Percentiles rank a stretch among this genome's conserved stretches.
Evolutionary conservation across 2,888 invertebrate genomes (phyloP).

Genomic region (Cephonodes hylas): DNA sequence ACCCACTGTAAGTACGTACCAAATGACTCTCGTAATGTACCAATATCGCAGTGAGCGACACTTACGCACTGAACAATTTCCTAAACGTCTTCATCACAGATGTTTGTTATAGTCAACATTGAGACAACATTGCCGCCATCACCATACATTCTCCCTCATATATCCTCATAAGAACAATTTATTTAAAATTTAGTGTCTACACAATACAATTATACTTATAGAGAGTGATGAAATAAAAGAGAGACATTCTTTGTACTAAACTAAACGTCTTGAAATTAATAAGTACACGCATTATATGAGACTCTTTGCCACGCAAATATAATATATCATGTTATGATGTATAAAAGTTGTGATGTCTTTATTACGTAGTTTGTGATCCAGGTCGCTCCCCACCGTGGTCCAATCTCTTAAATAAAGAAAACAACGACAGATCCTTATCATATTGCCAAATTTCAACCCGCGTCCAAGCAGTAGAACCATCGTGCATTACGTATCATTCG

Average conservation of each 20-base stretch:
- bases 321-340: conserved; percentile 42
- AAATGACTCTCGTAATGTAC: conserved; percentile 38
- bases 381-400: conserved; percentile 29
- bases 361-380: conserved; percentile 59
- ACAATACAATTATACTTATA: conserved; percentile 59
- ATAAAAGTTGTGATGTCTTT: conserved; percentile 70
- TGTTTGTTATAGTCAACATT: conserved; percentile 65
- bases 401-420: not conserved
- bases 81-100: conserved; percentile 77
- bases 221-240: conserved; percentile 78
- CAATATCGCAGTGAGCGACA: conserved; percentile 43
- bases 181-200: conserved; percentile 61
- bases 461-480: not conserved
- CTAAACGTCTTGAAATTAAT: conserved; percentile 70
- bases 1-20: conserved; percentile 57
- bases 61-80: conserved; percentile 64
- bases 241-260: conserved; percentile 78
- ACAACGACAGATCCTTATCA: not conserved
- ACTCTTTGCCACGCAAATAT: conserved; percentile 60
- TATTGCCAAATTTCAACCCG: not conserved
- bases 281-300: conserved; percentile 72
- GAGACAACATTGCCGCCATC: conserved; percentile 59
- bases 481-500: conserved; percentile 16
- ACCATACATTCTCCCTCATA: conserved; percentile 64
- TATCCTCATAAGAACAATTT: conserved; percentile 52